phyloP scores from a whole-genome alignment of 2,888 invertebrate genomes.

The Drosophila demipolita region DNA sequence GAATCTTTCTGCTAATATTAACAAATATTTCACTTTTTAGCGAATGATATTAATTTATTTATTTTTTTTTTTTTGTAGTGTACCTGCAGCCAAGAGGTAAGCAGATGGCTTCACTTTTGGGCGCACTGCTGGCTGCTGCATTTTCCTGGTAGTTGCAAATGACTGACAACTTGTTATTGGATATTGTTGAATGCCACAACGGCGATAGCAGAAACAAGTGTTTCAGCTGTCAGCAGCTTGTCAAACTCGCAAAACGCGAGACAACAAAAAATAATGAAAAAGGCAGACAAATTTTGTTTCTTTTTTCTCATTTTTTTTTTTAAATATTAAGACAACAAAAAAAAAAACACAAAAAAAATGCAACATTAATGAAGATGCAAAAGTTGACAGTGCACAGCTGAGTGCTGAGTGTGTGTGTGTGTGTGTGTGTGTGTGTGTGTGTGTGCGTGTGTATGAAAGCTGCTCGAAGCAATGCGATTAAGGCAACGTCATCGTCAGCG shows the following conservation, averaged over 20 bases:
- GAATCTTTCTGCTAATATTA: too few species aligned
- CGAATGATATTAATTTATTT: too few species aligned
- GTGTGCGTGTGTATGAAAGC: slow-evolving; percentile 44
- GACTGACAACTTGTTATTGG: slow-evolving; percentile 64
- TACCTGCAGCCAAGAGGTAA: slow-evolving; percentile 7
- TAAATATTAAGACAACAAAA: slow-evolving; percentile 1
- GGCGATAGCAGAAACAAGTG: slow-evolving; percentile 34
- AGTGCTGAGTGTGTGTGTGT: slow-evolving; percentile 12
- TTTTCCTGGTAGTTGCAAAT: slow-evolving; percentile 58
- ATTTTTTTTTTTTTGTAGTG: not conserved
- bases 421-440: slow-evolving; percentile 20
- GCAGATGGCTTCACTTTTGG: slow-evolving; percentile 23
- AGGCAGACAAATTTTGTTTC: not conserved
- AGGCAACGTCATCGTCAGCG: slow-evolving; percentile 62
- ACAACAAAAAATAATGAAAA: slow-evolving; percentile 19
- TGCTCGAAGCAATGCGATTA: slow-evolving; percentile 64
- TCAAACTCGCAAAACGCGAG: slow-evolving; percentile 45
- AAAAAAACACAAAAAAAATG: slow-evolving; percentile 39
- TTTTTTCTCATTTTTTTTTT: not conserved
- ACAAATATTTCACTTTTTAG: too few species aligned
- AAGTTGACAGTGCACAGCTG: slow-evolving; percentile 71
- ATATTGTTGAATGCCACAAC: slow-evolving; percentile 67
- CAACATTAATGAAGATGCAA: slow-evolving; percentile 79
- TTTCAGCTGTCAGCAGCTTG: slow-evolving; percentile 57
- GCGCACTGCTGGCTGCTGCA: slow-evolving; percentile 20